A percentile compares a stretch with the other conserved stretches of the same genome.
phyloP scores from a whole-genome alignment of 2,888 invertebrate genomes.

The Spisula solida region DNA sequence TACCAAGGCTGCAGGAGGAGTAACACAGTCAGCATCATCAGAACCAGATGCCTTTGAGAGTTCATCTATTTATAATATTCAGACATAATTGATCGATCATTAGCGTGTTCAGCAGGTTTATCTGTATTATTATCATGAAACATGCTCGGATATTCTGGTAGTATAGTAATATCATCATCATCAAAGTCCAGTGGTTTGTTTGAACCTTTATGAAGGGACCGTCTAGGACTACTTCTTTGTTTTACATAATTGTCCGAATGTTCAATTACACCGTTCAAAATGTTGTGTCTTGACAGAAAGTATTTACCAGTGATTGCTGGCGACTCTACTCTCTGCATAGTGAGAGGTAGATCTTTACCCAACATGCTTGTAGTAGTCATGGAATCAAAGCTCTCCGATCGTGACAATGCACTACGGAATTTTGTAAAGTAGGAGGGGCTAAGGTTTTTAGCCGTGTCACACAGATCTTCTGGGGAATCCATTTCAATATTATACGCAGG shows the following conservation, averaged over 20 bases:
- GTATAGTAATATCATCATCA: too few relatives aligned
- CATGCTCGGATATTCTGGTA: too few relatives aligned
- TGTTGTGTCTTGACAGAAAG: background rate
- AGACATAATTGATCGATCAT: background rate
- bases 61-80: background rate
- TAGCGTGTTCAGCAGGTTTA: background rate
- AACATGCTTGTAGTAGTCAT: background rate
- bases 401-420: background rate
- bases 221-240: background rate
- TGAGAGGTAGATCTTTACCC: background rate
- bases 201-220: too few relatives aligned
- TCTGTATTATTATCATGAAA: background rate
- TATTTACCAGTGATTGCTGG: background rate
- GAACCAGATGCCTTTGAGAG: background rate
- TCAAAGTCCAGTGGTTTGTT: too few relatives aligned
- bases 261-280: background rate
- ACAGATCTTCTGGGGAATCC: background rate
- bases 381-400: constrained; percentile 19
- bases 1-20: too few relatives aligned
- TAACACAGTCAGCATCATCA: background rate
- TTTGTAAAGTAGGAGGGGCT: constrained; percentile 41
- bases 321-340: background rate
- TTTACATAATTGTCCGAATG: background rate
- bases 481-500: background rate
- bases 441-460: constrained; percentile 13